Evolutionary conservation across 2,888 invertebrate species (phyloP).

Genomic region (Philereme transversata): DNA sequence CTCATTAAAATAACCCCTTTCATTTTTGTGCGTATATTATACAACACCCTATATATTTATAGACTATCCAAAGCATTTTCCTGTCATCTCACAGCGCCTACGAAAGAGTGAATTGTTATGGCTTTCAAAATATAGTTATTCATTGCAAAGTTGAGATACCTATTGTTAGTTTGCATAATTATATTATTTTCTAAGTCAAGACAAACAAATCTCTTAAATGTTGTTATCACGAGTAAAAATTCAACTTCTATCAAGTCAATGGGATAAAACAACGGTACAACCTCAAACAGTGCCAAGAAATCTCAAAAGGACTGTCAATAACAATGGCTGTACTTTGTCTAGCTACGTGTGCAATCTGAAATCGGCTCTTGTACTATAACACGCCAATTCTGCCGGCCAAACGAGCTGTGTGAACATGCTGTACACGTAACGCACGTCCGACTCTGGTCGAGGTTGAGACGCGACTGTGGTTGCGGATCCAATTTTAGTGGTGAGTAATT

Average conservation of each 20-base stretch:
- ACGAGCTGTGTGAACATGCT: constrained; percentile 61
- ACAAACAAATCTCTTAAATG: no score
- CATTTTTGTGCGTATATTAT: no score
- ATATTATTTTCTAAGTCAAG: no score
- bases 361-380: constrained; percentile 56
- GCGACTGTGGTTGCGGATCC: constrained; percentile 39
- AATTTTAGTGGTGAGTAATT: constrained; percentile 39
- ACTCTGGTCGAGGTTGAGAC: constrained; percentile 36
- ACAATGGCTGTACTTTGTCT: constrained; percentile 60
- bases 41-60: no score
- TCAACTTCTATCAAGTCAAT: not conserved
- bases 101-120: no score
- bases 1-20: no score
- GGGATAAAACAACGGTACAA: constrained; percentile 4
- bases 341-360: constrained; percentile 63
- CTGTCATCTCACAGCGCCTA: no score
- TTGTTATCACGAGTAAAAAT: no score
- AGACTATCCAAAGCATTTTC: no score
- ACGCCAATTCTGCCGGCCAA: constrained; percentile 59
- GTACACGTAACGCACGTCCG: constrained; percentile 60
- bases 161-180: no score
- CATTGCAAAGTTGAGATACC: no score
- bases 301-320: constrained; percentile 49
- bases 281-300: constrained; percentile 46
- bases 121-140: no score